Percentiles rank a stretch among this genome's conserved stretches.
These are phyloP conservation scores for Eufriesea mexicana DNA, from an alignment of 1,140 invertebrate genomes.

Conservation along the genomic window DNA sequence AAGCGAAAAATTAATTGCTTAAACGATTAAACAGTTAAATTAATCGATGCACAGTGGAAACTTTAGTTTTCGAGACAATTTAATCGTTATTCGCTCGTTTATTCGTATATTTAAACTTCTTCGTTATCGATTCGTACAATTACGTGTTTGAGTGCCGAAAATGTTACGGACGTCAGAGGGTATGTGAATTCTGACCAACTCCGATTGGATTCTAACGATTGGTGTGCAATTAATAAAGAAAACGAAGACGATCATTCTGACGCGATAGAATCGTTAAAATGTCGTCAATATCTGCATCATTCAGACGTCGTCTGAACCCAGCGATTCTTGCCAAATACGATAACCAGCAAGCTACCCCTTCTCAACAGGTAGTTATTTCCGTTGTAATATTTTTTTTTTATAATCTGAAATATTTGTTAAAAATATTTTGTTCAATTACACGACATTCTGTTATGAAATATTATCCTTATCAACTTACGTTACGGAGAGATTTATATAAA, in stretches of 20 bases:
- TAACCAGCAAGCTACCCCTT: constrained; percentile 41
- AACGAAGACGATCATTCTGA: not conserved
- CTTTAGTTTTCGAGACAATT: too few species aligned
- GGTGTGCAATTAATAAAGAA: constrained; percentile 18
- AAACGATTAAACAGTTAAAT: too few species aligned
- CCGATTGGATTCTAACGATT: not conserved
- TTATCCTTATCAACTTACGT: too few species aligned
- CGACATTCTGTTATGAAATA: too few species aligned
- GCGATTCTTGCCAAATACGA: constrained; percentile 72
- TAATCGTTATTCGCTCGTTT: not conserved
- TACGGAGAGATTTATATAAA: too few species aligned
- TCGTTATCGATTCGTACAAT: not conserved
- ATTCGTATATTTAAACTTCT: not conserved
- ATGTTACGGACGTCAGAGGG: not conserved
- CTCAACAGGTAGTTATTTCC: constrained; percentile 53
- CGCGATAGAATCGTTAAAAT: constrained; percentile 49
- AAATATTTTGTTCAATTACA: not conserved
- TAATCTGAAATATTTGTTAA: too few species aligned
- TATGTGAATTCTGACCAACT: not conserved
- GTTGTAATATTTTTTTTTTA: not conserved
- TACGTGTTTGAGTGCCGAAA: not conserved
- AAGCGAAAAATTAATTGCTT: not conserved
- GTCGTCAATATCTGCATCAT: constrained; percentile 48
- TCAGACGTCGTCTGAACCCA: constrained; percentile 71
- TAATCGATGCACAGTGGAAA: not conserved